Percentiles rank a stretch among this genome's conserved stretches.
Evolutionary conservation across 2,113 vertebrate species (phyloP).

Genomic region (Myxocyprinus asiaticus): DNA sequence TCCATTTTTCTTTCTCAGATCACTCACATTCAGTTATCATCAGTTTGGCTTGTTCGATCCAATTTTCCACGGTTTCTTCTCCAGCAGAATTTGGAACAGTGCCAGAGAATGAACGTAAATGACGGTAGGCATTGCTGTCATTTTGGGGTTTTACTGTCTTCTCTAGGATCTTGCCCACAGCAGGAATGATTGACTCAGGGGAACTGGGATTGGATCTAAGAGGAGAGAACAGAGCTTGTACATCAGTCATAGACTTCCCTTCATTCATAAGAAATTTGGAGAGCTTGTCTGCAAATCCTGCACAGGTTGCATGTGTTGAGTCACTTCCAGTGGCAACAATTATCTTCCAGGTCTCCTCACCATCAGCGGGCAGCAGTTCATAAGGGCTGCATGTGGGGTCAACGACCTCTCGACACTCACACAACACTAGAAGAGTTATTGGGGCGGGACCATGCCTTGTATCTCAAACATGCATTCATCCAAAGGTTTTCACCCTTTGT

Average conservation of each 20-base stretch:
- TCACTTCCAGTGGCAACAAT: background rate
- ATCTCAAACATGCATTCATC: no score
- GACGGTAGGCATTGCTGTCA: background rate
- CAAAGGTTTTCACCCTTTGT: no score
- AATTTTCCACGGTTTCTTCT: conserved; percentile 15
- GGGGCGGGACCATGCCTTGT: background rate
- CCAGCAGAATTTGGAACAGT: conserved; percentile 7
- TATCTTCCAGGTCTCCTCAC: background rate
- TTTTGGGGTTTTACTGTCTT: background rate
- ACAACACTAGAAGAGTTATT: background rate
- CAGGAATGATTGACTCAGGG: background rate
- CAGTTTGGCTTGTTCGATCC: conserved; percentile 1
- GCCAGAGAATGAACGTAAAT: background rate
- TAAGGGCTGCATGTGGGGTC: background rate
- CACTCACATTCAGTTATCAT: conserved; percentile 19
- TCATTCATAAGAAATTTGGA: background rate
- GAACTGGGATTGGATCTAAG: no score
- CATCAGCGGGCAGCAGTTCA: background rate
- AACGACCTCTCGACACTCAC: background rate
- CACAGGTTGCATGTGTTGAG: background rate
- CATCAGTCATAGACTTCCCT: background rate
- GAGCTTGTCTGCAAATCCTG: background rate
- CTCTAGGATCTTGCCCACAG: background rate
- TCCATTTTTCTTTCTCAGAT: conserved; percentile 3
- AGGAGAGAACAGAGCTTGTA: background rate